Evolutionary conservation across 2,888 invertebrate genomes (phyloP), one percentile per base, ranked within the genome.

Genomic region (Thumatha senex): DNA sequence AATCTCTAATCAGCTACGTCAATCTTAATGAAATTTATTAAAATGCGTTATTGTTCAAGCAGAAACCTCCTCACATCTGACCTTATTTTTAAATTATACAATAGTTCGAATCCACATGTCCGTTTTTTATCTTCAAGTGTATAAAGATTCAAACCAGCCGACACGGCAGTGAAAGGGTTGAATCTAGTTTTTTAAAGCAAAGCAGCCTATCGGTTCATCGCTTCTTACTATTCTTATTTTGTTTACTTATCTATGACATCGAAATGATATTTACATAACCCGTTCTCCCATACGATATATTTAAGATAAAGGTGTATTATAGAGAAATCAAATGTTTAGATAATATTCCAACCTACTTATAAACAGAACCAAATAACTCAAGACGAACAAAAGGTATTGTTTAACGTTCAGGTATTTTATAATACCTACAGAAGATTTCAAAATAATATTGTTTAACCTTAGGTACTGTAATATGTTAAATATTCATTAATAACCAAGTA

Each of bases 1-100:
- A 74, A 74, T 72, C 70, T 75, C 54, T 82, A 86, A 90, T 91
- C 90, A 82, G 78, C 69, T 69, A 78, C 77, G 86, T 89, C 89
- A 89, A 91, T 91, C 90, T 88, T 84, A 91, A 89, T 89, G 84
- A 89, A 85, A 82, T 82, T 76, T 85, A 89, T 88, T 87, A 88
- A 86, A 89, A 88, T 83, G 78, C 79, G 73, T 85, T 83, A 84
- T 89, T 87, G 86, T 88, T 87, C 85, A 78, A 84, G 83, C 86
- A 83, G 82, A 88, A 87, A 85, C 80, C 53, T 82, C 74, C 70
- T 78, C 74, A 81, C 75, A 78, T 80, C 76, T 80, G 70, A 76
- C 74, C 77, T 83, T 81, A 81, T 80, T 86, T 82, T 71, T 76
- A 81, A 67, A 81, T 75, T 74, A 82, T 72, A 89, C 88, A 89